phyloP scores from a whole-genome alignment of 1,140 invertebrate species.

The Habropoda laboriosa region DNA sequence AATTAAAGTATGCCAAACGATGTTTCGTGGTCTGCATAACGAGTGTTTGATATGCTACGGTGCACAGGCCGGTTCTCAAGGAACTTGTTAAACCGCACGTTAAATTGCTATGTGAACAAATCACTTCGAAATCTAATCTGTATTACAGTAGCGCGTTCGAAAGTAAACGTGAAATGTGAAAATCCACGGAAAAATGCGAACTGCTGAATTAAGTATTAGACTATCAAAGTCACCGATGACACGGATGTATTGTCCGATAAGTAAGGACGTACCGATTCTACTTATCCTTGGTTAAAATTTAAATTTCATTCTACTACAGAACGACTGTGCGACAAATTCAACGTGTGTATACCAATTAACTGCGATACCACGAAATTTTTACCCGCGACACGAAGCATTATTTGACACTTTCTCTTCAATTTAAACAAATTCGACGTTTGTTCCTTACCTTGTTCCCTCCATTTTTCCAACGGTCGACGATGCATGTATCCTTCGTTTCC shows the following conservation, averaged over 20 bases:
- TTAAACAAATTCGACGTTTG: neutral
- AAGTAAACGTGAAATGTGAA: constrained; percentile 58
- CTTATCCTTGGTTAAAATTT: constrained; percentile 20
- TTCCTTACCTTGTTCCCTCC: neutral
- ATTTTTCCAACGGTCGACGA: neutral
- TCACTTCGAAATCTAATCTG: constrained; percentile 53
- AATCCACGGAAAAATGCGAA: constrained; percentile 51
- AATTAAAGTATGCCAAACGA: constrained; percentile 50
- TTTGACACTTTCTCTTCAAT: constrained; percentile 21
- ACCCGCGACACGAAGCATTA: neutral
- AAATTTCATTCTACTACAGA: neutral
- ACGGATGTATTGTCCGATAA: constrained; percentile 46
- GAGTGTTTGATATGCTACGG: constrained; percentile 12
- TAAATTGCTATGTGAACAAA: constrained; percentile 42
- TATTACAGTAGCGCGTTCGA: constrained; percentile 47
- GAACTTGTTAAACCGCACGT: constrained; percentile 39
- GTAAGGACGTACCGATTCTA: constrained; percentile 40
- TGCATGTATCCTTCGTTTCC: no score
- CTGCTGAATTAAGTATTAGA: constrained; percentile 28
- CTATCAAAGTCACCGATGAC: constrained; percentile 39
- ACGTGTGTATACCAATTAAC: neutral
- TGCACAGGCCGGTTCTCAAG: constrained; percentile 13
- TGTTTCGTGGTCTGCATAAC: constrained; percentile 20
- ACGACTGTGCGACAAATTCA: neutral
- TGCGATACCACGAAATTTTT: neutral